phyloP scores from a whole-genome alignment of 2,113 vertebrate genomes.

The Gobiocypris rarus region DNA sequence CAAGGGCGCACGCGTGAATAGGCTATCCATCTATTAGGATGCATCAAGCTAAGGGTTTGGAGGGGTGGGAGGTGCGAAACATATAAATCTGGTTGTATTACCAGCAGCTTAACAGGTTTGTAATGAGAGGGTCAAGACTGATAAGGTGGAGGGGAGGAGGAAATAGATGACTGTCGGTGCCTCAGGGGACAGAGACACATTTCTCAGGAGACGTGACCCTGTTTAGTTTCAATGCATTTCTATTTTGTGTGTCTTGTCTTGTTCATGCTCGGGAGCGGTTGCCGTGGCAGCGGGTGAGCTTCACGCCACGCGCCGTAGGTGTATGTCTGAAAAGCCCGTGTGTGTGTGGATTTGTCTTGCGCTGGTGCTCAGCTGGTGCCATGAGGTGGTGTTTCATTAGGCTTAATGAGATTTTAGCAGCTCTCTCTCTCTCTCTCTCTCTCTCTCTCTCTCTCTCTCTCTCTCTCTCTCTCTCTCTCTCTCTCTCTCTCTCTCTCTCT shows the following conservation, averaged over 20 bases:
- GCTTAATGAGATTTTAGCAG: conserved; percentile 79
- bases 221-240: conserved; percentile 3
- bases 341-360: conserved; percentile 61
- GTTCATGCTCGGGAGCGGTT: conserved; percentile 70
- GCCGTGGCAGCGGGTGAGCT: conserved; percentile 70
- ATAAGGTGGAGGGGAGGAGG: conserved; percentile 59
- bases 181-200: conserved; percentile 65
- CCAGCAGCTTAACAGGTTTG: conserved; percentile 72
- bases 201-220: conserved; percentile 52
- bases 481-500: not conserved
- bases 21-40: conserved; percentile 48
- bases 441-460: too few relatives aligned
- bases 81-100: conserved; percentile 73
- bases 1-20: conserved; percentile 3
- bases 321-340: conserved; percentile 50
- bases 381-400: conserved; percentile 74
- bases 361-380: conserved; percentile 76
- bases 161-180: conserved; percentile 56
- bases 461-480: conserved; percentile 21
- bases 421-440: conserved; percentile 33
- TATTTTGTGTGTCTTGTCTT: conserved; percentile 32
- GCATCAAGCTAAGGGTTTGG: conserved; percentile 28
- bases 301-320: conserved; percentile 58
- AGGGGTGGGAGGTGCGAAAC: conserved; percentile 33
- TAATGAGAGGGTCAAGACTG: conserved; percentile 78